Evolutionary conservation across 2,113 vertebrate species (phyloP).

Genomic region (Bubo bubo): DNA sequence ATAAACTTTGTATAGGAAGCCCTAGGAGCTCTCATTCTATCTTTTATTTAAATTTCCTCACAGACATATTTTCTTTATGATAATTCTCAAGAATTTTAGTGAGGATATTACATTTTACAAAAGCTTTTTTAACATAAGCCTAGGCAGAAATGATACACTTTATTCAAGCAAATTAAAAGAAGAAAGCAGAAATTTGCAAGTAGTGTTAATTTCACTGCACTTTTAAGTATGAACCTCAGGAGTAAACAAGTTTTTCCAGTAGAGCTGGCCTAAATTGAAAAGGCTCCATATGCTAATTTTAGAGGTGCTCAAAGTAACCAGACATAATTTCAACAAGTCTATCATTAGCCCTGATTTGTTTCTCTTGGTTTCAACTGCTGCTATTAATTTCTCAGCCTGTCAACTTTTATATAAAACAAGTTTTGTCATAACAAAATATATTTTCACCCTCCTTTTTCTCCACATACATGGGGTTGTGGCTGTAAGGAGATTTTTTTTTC

Average conservation of each 20-base stretch:
- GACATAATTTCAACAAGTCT: not conserved
- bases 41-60: constrained; percentile 2
- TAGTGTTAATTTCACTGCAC: not conserved
- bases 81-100: not conserved
- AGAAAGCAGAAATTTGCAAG: not conserved
- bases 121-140: not conserved
- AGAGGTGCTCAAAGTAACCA: not conserved
- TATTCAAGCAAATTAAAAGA: not conserved
- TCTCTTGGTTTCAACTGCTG: not conserved
- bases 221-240: not conserved
- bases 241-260: constrained; percentile 1
- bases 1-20: not conserved
- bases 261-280: not conserved
- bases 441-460: not conserved
- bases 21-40: not conserved
- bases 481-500: not conserved
- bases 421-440: not conserved
- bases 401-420: not conserved
- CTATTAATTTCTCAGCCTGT: not conserved
- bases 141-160: not conserved
- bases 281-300: not conserved
- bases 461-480: not conserved
- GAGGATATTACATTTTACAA: not conserved
- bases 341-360: not conserved
- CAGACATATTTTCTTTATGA: not conserved